These are phyloP conservation scores for Anagyrus pseudococci DNA, from an alignment of 2,888 invertebrate genomes.

Conservation along the genomic window DNA sequence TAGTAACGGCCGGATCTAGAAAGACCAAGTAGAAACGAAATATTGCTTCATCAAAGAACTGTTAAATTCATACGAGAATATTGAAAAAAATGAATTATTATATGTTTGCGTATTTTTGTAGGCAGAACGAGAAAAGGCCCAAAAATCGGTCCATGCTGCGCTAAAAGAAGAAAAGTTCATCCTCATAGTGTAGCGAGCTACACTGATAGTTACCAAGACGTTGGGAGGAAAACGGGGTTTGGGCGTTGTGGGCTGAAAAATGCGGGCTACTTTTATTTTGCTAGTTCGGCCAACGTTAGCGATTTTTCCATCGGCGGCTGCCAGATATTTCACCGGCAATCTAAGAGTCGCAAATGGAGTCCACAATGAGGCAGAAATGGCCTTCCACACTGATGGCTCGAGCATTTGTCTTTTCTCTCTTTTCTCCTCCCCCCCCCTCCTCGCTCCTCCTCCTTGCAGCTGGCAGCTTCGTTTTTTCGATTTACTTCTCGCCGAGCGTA, in stretches of 20 bases:
- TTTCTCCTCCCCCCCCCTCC: constrained; percentile 33
- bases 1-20: too few relatives aligned
- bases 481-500: constrained; percentile 25
- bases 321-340: constrained; percentile 60
- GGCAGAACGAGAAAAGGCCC: too few relatives aligned
- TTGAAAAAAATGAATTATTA: too few relatives aligned
- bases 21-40: too few relatives aligned
- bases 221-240: too few relatives aligned
- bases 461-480: constrained; percentile 18
- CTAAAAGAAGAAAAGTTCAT: too few relatives aligned
- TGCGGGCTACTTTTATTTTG: constrained; percentile 59
- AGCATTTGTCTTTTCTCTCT: constrained; percentile 57
- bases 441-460: neutral
- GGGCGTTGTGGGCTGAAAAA: constrained; percentile 50
- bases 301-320: constrained; percentile 60
- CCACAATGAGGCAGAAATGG: constrained; percentile 62
- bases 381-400: constrained; percentile 55
- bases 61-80: too few relatives aligned
- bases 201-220: too few relatives aligned
- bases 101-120: too few relatives aligned
- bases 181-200: too few relatives aligned
- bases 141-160: too few relatives aligned
- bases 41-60: too few relatives aligned
- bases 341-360: constrained; percentile 62
- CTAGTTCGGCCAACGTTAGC: constrained; percentile 56